Conservation (phyloP, 2,797 vertebrate genomes). For the Sebastes ruberrimus region DNA sequence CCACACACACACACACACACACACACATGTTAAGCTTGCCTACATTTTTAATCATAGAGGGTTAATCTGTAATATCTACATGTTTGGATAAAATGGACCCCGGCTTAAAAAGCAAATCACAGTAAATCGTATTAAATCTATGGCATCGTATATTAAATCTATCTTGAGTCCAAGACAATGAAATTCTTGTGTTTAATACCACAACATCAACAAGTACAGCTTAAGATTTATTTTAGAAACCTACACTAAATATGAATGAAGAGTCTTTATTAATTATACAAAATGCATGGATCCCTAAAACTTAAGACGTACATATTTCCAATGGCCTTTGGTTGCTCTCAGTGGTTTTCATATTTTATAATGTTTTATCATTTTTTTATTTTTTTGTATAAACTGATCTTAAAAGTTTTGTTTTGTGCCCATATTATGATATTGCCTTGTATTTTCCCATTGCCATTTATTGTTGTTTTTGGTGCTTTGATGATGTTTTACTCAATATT, state of each 20-base stretch:
- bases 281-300: not conserved
- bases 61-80: not conserved
- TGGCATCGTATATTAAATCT: not conserved
- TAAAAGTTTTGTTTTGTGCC: fast-evolving
- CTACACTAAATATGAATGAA: not conserved
- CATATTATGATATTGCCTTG: not conserved
- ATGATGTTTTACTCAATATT: not conserved
- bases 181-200: conserved; percentile 5
- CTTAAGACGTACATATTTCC: fast-evolving
- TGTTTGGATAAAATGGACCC: not conserved
- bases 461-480: not conserved
- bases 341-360: not conserved
- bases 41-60: not conserved
- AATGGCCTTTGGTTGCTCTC: not conserved
- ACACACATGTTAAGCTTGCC: not conserved
- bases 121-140: not conserved
- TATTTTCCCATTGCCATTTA: not conserved
- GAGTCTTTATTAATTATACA: not conserved
- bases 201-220: not conserved
- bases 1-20: not conserved
- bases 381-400: not conserved
- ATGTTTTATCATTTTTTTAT: not conserved
- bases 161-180: not conserved
- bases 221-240: not conserved
- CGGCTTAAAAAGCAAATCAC: conserved; percentile 10